Base-by-base conservation (phyloP, 64 coral and sea anemone species). In the Dendrophyllia cribrosa region DNA sequence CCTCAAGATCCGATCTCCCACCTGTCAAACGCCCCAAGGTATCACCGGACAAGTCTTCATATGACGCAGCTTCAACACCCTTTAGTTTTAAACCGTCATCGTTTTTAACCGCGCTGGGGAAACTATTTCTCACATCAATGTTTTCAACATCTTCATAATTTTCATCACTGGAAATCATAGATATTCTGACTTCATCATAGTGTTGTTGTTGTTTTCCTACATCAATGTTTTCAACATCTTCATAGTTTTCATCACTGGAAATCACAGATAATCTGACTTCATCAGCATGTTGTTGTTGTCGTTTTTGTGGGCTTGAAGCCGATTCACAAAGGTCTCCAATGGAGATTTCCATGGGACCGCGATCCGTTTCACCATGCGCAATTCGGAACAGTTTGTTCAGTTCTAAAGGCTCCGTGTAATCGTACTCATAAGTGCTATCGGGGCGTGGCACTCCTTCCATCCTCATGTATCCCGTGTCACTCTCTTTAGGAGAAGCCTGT, bases 361-460 rank as follows among this genome's bases (percentile, higher is more conserved):
- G 44, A 16, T 67, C 17, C 4, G 80, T 11, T 4, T 24, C 16
- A 84, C 61, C 46, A 5, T 62, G 62, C 17, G 19, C 21, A 20
- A 66, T 44, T 65, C 80, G 80, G 62, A 84, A 84, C 3, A 84
- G 46, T 67, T 66, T 84, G 7, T 67, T 66, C 2, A 67, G 80
- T 65, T 66, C 43, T 11, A 84, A 3, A 3, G 80, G 80, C 12
- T 84, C 80, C 5, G 80, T 34, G 12, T 84, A 84, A 7, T 84
- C 80, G 17, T 84, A 84, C 26, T 84, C 80, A 20, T 20, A 9
- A 19, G 15, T 75, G 17, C 62, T 67, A 19, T 66, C 80, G 6
- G 80, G 43, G 4, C 45, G 80, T 3, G 80, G 9, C 19, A 21
- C 7, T 49, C 8, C 61, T 11, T 84, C 61, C 62, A 84, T 65